Base-by-base conservation (phyloP, 2,797 vertebrate species). In the Xenops minutus region DNA sequence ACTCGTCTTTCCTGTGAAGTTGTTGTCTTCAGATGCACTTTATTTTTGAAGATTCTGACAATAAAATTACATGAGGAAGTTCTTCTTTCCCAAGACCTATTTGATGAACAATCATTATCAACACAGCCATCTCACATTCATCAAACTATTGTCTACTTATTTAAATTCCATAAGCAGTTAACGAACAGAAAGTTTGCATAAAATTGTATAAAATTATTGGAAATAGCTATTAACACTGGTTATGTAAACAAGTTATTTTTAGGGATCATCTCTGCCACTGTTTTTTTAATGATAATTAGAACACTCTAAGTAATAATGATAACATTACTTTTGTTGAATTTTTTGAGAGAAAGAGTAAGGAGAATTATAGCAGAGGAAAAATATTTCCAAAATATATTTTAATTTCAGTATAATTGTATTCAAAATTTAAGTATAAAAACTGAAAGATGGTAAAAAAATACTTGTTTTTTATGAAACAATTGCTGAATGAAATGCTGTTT, bases 11-110 rank as follows among this genome's bases (percentile, higher is more conserved):
- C 32, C 22, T 67, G 21, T 79, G 41, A 92, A 89, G 71, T 56
- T 83, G 21, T 88, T 90, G 34, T 82, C 48, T 94, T 92, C 63
- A 85, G 54, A 87, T 67, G 41, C 19, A 54, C 27, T 92, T 87
- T 87, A 78, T 77, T 94, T 97, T 80, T 93, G 41, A 91, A n/a
- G 9, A 58, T 61, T 77, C 84, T 87, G 89, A 76, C 87, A 94
- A 87, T 48, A 93, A 96, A 96, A 92, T 94, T 92, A 55, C 13
- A 58, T 9, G 29, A 67, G 24, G 46, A 94, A 94, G 15, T 75
- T 15, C 54, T 88, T 89, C 37, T 26, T 74, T 73, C 23, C n/a
- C 41, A 87, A 80, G 78, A 61, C 29, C 8, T 84, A 39, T 85
- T 91, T 88, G 48, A 76, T 81, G 64, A 95, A 63, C 37, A 80